These are phyloP conservation scores for Listrodromus nycthemerus DNA, from an alignment of 2,888 invertebrate species.

Conservation along the genomic window DNA sequence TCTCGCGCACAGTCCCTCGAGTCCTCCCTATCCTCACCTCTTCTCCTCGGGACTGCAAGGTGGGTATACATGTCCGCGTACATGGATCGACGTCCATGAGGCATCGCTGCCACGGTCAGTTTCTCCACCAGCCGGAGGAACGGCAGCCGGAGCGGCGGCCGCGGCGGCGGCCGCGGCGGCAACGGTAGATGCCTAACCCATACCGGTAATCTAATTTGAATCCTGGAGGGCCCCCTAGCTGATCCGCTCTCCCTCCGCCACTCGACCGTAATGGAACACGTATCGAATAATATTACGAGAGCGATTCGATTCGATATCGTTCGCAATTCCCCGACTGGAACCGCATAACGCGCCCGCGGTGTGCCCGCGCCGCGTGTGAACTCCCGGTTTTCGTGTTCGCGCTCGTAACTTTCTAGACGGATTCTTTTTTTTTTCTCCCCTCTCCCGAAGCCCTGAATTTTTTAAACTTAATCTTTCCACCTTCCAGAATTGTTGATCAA, in stretches of 20 bases:
- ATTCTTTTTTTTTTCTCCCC: slow-evolving; percentile 12
- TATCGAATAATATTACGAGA: slow-evolving; percentile 83
- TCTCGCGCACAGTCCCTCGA: slow-evolving; percentile 33
- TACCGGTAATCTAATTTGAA: slow-evolving; percentile 80
- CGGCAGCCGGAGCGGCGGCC: slow-evolving; percentile 12
- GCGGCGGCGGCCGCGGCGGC: slow-evolving; percentile 21
- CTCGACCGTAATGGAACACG: slow-evolving; percentile 82
- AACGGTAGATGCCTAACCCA: slow-evolving; percentile 66
- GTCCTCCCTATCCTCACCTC: slow-evolving; percentile 45
- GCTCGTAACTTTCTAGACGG: slow-evolving; percentile 48
- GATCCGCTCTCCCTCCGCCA: slow-evolving; percentile 37
- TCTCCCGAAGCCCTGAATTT: not conserved
- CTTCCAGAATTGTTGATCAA: slow-evolving; percentile 20
- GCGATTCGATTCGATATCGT: slow-evolving; percentile 82
- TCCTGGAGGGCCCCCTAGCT: slow-evolving; percentile 62
- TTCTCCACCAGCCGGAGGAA: slow-evolving; percentile 33
- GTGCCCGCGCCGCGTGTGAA: slow-evolving; percentile 66
- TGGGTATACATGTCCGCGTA: slow-evolving; percentile 9
- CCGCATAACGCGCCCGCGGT: slow-evolving; percentile 59
- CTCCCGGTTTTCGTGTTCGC: slow-evolving; percentile 68
- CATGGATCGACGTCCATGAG: slow-evolving; percentile 7
- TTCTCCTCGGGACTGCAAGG: slow-evolving; percentile 20
- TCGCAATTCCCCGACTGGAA: slow-evolving; percentile 68
- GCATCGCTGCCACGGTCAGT: slow-evolving; percentile 5
- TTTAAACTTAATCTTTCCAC: not conserved